Percentiles rank a stretch among this genome's conserved stretches.
phyloP scores from a whole-genome alignment of 2,888 invertebrate genomes.

The Liodrosophila aerea region DNA sequence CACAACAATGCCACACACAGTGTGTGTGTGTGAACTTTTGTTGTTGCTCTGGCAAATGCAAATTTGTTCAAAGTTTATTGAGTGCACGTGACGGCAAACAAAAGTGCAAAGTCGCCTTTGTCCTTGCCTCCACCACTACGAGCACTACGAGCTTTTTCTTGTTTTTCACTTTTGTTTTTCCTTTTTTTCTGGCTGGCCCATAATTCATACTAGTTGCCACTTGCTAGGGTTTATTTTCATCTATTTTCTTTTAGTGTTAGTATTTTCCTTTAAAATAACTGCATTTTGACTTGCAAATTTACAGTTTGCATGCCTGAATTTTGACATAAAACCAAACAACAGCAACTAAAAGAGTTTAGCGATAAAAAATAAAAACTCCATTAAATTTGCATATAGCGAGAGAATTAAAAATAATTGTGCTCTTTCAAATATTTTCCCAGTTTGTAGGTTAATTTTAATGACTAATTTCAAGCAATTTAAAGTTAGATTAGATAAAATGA shows the following conservation, averaged over 20 bases:
- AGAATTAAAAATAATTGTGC: no score
- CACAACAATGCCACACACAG: conserved; percentile 2
- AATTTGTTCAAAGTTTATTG: conserved; percentile 79
- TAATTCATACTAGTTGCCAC: conserved; percentile 16
- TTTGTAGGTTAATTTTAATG: no score
- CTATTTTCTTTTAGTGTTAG: not conserved
- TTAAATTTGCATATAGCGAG: not conserved
- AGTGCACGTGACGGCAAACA: conserved; percentile 77
- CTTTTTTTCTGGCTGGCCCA: conserved; percentile 7
- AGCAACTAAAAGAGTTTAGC: conserved; percentile 11
- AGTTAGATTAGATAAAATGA: no score
- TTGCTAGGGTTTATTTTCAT: conserved; percentile 12
- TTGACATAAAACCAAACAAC: conserved; percentile 7
- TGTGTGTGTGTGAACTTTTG: conserved; percentile 12
- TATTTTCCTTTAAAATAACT: conserved; percentile 21
- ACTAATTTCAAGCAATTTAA: no score
- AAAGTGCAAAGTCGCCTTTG: conserved; percentile 67
- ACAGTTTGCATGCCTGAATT: conserved; percentile 30
- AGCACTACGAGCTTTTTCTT: conserved; percentile 18
- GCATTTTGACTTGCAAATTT: conserved; percentile 46
- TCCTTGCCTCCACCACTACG: conserved; percentile 25
- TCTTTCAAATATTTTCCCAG: no score
- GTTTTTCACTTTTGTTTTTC: conserved; percentile 28
- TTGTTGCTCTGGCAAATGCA: conserved; percentile 62
- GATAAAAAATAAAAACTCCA: not conserved